A percentile compares a stretch with the other conserved stretches of the same genome.
phyloP scores from a whole-genome alignment of 1,140 invertebrate genomes.

The Phenacoccus solenopsis region DNA sequence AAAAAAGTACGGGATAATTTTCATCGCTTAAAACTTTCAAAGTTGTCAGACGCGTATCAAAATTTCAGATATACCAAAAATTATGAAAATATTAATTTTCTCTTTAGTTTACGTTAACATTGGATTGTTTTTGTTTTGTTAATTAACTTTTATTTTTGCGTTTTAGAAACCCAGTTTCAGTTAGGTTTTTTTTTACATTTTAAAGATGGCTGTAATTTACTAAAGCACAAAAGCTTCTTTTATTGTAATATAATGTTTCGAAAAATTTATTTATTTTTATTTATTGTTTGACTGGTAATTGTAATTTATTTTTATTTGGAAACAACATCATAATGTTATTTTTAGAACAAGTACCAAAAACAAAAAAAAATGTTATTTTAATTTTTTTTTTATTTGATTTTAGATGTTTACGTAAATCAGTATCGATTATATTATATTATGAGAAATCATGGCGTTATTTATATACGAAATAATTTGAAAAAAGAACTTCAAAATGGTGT shows the following conservation, averaged over 20 bases:
- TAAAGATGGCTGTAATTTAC: conserved; percentile 8
- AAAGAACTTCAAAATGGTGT: neutral
- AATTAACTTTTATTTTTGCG: neutral
- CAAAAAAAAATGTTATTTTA: conserved; percentile 7
- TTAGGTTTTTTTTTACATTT: neutral
- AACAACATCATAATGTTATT: neutral
- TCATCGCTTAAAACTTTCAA: no score
- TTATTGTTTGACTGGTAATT: conserved; percentile 17
- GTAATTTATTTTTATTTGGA: conserved; percentile 8
- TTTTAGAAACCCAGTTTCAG: conserved; percentile 4
- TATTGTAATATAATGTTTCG: conserved; percentile 7
- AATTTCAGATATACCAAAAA: conserved; percentile 3
- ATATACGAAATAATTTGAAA: no score
- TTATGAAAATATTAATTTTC: neutral
- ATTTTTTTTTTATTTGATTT: conserved; percentile 10
- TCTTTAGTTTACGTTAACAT: neutral
- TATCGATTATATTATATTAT: neutral
- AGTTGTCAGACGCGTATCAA: neutral
- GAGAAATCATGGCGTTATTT: conserved; percentile 8
- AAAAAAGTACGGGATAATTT: no score
- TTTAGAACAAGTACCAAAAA: neutral
- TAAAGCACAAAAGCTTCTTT: conserved; percentile 11
- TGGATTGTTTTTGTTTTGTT: conserved; percentile 3
- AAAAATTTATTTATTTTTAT: neutral
- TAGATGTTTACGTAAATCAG: conserved; percentile 12